Evolutionary conservation across 2,797 vertebrate genomes (phyloP), one percentile per base, ranked within the genome.

Genomic region (Orientallactaga sibirica): DNA sequence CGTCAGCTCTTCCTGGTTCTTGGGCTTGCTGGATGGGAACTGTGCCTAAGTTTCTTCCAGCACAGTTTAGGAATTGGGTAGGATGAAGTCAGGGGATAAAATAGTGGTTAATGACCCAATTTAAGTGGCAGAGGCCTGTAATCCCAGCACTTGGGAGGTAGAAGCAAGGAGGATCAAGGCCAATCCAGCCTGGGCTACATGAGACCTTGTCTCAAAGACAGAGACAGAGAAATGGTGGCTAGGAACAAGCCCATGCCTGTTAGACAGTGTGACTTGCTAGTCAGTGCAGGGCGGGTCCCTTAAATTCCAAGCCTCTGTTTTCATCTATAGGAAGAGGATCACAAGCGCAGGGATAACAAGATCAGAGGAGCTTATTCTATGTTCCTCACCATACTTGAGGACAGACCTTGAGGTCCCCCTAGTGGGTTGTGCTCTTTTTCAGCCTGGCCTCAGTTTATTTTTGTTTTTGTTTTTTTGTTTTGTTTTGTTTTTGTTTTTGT

Each of bases 361-460:
- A 37, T 9, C 15, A 25, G 20, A 3, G 74, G 82, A 73, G 71
- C 8, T 2, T 14, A 5, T 18, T 68, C 2, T 25, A 62, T 48
- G 33, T 43, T 61, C 62, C 82, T 52, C 3, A 2, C 18, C 22
- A 48, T 7, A 3, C 48, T 16, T 15, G 55, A 48, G 43, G n/a
- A 16, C 55, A 2, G 2, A 55, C 70, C 27, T 48, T 5, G 79
- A 61, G 86, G 62, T 79, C 24, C 70, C 48, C 58, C 61, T 22
- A 0, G 58, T 37, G 7, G 29, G 48, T 7, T 84, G 55, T 16
- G 52, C 27, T 61, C 25, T 81, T 61, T 83, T 48, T 29, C 14
- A 66, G 1, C 19, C 76, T 29, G 67, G 52, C 41, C 77, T 94
- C 86, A 71, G 25, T 79, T 37, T 37, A 37, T 37, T 90, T 91